A percentile compares a stretch with the other conserved stretches of the same genome.
Evolutionary conservation across 64 coral and sea anemone species (phyloP).

Genomic region (Montipora capricornis): DNA sequence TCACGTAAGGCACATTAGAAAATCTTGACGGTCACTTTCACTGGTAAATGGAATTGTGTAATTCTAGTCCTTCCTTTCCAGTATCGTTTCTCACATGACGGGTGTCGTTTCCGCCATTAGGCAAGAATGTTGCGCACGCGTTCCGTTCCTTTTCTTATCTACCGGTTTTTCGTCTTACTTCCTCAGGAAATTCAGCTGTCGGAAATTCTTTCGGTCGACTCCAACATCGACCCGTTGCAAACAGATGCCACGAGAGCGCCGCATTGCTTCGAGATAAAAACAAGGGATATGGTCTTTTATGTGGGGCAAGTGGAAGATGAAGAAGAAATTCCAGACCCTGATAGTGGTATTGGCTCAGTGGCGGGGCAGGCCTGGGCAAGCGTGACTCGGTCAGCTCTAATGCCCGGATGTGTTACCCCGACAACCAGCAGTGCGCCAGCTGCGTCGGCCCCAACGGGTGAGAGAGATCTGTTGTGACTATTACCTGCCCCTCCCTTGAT

Average conservation of each 20-base stretch:
- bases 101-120: not conserved
- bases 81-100: not conserved
- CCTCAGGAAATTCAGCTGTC: conserved; percentile 87
- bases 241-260: conserved; percentile 82
- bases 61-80: not conserved
- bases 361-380: conserved; percentile 85
- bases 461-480: not conserved
- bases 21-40: no score
- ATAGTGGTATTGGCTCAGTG: conserved; percentile 82
- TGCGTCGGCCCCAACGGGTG: not conserved
- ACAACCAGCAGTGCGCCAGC: conserved; percentile 74
- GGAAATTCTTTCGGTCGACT: conserved; percentile 89
- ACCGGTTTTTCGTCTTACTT: not conserved
- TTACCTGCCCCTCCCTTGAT: not conserved
- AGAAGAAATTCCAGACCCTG: conserved; percentile 72
- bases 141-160: not conserved
- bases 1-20: no score
- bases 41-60: no score
- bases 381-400: conserved; percentile 88
- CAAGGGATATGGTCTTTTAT: conserved; percentile 84
- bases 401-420: conserved; percentile 93
- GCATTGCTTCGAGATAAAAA: conserved; percentile 96
- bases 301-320: conserved; percentile 86
- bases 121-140: not conserved
- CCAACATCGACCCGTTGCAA: conserved; percentile 86